Base-by-base conservation (phyloP, 2,797 vertebrate species). In the Hoplostethus mediterraneus region DNA sequence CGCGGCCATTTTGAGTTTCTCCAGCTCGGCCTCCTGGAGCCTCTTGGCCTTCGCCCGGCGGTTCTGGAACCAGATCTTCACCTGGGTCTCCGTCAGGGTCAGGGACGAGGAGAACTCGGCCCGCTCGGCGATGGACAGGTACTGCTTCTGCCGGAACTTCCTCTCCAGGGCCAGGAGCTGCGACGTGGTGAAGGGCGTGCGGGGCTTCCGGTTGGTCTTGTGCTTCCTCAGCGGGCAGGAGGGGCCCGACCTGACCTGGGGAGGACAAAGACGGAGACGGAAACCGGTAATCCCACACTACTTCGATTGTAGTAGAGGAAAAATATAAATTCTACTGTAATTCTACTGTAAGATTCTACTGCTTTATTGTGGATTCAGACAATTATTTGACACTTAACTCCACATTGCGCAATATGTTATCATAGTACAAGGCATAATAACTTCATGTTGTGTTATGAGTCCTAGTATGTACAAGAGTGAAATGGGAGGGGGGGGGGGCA, bases 41-140 rank as follows among this genome's bases (percentile, higher is more conserved):
- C 98, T 95, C 94, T 99, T 99, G 73, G 98, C 98, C 83, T 99
- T 99, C 60, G 97, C 98, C 67, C 98, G 94, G 44, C 98, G 96
- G 84, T 99, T 99, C 90, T 99, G 98, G 92, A 99, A 99, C 98
- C 98, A 99, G 92, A 99, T 99, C 95, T 99, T 99, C 80, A 99
- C 98, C 90, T 99, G 97, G 62, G 98, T 99, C 95, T 99, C 97
- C 67, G 97, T 99, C 86, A 99, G 96, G 81, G 95, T 97, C 85
- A 99, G 91, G 17, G 97, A 98, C 91, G 95, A 97, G 87, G 97
- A 99, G 94, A 99, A 99, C 89, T 99, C 97, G 0, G 97, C 98
- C 10, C 98, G 94, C 90, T 99, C 98, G 0, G 98, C 97, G 44
- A 99, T 99, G 90, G 98, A 99, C 81, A 99, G 96, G 90, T 99